These are phyloP conservation scores for Cyphomyrmex costatus DNA, from an alignment of 1,140 invertebrate species.

Conservation along the genomic window DNA sequence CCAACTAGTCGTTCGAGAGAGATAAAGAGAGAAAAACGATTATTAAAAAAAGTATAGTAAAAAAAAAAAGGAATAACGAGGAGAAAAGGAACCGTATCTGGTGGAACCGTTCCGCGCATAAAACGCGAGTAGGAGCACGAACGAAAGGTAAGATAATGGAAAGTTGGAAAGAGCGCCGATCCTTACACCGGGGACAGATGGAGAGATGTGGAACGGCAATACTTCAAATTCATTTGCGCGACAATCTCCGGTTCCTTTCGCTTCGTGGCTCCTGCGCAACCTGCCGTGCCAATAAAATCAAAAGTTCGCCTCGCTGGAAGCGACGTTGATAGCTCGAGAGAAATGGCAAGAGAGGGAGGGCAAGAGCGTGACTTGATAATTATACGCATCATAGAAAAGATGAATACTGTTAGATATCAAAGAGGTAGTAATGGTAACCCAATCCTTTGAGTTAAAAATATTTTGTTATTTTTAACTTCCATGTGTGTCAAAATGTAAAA, in stretches of 20 bases:
- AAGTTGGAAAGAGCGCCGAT: constrained; percentile 67
- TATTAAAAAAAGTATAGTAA: background rate
- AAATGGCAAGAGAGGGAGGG: constrained; percentile 19
- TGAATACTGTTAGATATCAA: background rate
- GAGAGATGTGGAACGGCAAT: constrained; percentile 76
- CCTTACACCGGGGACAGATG: constrained; percentile 67
- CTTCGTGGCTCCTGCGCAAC: constrained; percentile 38
- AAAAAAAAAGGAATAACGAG: background rate
- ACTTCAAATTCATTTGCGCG: constrained; percentile 79
- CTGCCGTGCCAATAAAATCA: constrained; percentile 69
- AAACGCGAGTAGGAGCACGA: constrained; percentile 6
- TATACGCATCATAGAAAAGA: constrained; percentile 13
- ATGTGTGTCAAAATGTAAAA: no score
- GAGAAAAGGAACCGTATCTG: constrained; percentile 24
- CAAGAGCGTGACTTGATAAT: constrained; percentile 26
- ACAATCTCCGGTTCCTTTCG: constrained; percentile 78
- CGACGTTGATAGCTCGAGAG: background rate
- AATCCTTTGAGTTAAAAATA: no score
- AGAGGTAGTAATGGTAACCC: no score
- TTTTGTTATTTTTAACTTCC: no score
- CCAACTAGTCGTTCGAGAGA: background rate
- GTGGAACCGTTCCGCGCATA: constrained; percentile 20
- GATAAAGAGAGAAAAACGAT: background rate
- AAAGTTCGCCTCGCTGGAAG: constrained; percentile 54
- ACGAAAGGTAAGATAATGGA: constrained; percentile 72